These are phyloP conservation scores for Gymnocephalus cernua DNA, from an alignment of 2,113 vertebrate genomes.

Conservation along the genomic window DNA sequence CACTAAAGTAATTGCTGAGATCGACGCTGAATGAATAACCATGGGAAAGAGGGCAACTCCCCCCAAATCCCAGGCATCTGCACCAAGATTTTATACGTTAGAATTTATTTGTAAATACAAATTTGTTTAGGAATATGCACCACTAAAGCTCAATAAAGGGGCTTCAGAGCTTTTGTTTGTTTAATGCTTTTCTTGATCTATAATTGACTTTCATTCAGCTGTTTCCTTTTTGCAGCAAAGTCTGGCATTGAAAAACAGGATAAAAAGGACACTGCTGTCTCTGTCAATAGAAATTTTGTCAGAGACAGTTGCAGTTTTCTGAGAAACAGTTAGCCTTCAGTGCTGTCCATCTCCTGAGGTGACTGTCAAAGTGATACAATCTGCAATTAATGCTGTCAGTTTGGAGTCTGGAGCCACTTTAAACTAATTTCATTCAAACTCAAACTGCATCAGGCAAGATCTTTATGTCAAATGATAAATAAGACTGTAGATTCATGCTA, in stretches of 20 bases:
- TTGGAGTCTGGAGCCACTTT: no score
- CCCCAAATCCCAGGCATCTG: not conserved
- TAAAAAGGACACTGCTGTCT: not conserved
- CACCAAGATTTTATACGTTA: not conserved
- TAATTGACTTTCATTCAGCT: not conserved
- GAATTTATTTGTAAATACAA: not conserved
- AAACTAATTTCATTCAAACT: no score
- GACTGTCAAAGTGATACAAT: not conserved
- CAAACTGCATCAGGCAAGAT: not conserved
- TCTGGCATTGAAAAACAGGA: not conserved
- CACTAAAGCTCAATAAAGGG: not conserved
- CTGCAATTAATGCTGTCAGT: not conserved
- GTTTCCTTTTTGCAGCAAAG: not conserved
- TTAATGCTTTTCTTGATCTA: not conserved
- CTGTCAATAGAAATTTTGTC: no score
- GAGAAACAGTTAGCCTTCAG: not conserved
- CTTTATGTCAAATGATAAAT: not conserved
- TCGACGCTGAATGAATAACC: not conserved
- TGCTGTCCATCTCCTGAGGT: not conserved
- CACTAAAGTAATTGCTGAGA: not conserved
- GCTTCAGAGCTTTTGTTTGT: not conserved
- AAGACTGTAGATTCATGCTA: not conserved
- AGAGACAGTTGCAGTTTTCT: not conserved
- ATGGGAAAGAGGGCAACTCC: not conserved
- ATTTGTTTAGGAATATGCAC: not conserved